Conservation (phyloP, 1,140 invertebrate species). For the Cherax destructor region DNA sequence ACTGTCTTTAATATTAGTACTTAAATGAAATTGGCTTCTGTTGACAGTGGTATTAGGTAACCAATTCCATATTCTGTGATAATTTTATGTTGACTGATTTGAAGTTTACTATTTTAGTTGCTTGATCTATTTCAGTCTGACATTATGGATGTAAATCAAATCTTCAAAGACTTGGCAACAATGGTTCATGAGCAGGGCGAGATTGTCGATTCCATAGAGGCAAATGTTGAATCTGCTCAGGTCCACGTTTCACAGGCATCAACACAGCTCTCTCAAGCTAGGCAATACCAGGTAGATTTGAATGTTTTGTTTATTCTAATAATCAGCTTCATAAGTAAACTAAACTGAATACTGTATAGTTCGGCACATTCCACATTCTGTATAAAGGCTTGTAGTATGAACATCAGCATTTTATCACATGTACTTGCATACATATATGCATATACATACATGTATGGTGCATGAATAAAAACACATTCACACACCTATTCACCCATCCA, state of each 20-base stretch:
- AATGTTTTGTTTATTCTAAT: not conserved
- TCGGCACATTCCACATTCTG: not conserved
- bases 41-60: no score
- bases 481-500: no score
- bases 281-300: slow-evolving; percentile 83
- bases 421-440: not conserved
- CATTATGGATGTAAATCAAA: slow-evolving; percentile 97
- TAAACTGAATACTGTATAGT: not conserved
- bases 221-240: slow-evolving; percentile 93
- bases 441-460: no score
- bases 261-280: slow-evolving; percentile 87
- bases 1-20: no score
- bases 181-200: slow-evolving; percentile 98
- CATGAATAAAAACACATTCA: no score
- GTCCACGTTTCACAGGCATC: slow-evolving; percentile 89
- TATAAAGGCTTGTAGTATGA: not conserved
- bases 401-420: not conserved
- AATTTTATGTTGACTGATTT: not conserved
- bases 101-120: not conserved
- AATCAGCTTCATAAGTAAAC: no score
- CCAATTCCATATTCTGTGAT: no score
- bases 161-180: slow-evolving; percentile 96
- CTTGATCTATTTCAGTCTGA: slow-evolving; percentile 83
- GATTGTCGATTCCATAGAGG: slow-evolving; percentile 97
- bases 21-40: no score